phyloP scores from a whole-genome alignment of 2,888 invertebrate genomes.

The Hyposoter didymator region DNA sequence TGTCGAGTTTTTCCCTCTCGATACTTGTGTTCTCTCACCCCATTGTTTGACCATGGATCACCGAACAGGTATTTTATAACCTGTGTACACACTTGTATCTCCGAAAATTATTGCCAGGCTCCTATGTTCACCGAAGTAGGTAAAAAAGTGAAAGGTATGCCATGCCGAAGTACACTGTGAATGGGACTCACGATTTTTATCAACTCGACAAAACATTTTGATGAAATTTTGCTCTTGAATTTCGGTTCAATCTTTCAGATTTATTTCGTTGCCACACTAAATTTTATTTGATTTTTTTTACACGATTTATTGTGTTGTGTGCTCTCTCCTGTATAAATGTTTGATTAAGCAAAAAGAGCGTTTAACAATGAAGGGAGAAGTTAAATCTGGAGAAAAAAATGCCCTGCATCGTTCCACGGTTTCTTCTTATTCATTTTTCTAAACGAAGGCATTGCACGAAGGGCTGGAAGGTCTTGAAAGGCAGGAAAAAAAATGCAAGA shows the following conservation, averaged over 20 bases:
- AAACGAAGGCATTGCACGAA: not conserved
- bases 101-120: conserved; percentile 24
- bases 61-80: conserved; percentile 43
- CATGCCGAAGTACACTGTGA: not conserved
- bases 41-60: conserved; percentile 64
- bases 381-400: not conserved
- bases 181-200: not conserved
- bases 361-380: not conserved
- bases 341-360: not conserved
- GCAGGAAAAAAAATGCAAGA: not conserved
- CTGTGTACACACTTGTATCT: conserved; percentile 14
- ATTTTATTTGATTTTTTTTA: not conserved
- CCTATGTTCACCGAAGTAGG: not conserved
- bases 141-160: conserved; percentile 9
- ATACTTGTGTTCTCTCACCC: conserved; percentile 35
- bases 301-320: not conserved
- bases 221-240: not conserved
- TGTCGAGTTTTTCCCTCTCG: conserved; percentile 39
- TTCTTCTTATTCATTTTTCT: not conserved
- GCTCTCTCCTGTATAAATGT: not conserved
- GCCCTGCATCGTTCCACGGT: not conserved
- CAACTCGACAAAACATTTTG: not conserved
- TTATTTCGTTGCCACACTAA: not conserved
- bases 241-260: not conserved
- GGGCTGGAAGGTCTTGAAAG: not conserved